Evolutionary conservation across 2,888 invertebrate species (phyloP), one percentile per base, ranked within the genome.

Genomic region (Ochropleura leucogaster): DNA sequence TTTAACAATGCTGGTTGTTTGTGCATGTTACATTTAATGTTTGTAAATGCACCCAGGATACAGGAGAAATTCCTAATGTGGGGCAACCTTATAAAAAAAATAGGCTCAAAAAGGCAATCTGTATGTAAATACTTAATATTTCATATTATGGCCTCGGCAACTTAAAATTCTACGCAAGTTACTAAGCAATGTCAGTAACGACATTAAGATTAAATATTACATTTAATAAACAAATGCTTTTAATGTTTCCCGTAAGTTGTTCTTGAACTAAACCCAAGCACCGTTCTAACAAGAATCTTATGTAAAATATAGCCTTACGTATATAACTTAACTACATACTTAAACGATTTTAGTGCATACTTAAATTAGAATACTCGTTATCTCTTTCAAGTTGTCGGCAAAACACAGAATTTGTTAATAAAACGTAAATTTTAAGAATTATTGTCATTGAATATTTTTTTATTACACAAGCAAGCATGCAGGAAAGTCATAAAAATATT

Each of bases 401-500:
- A 65, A 60, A 46, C 46, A 44, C 40, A 57, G 42, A 65, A 42
- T 77, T 63, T 57, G 14, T 60, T 73, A 60, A 68, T 60, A 69
- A 73, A 81, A 82, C 57, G 44, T 72, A 46, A 77, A 69, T 77
- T 69, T 64, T 53, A 70, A 51, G 42, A 70, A 70, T 72, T 83
- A 70, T 72, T 83, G 71, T 72, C 83, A 67, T 75, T 83, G 66
- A 72, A 57, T 47, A 12, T 68, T 49, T 72, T 75, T 70, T 76
- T 70, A 83, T 80, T 80, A 57, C 53, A 51, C n/a, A 53, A 62
- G n/a, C 55, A 57, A 68, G 6, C 18, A 68, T 73, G 73, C 44
- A 64, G 69, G 72, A 80, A 82, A 72, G 63, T 55, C 68, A 76
- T 82, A 80, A 80, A 74, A 67, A 75, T 71, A 76, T 80, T 64